Conservation (phyloP, 2,797 vertebrate genomes). For the Sorex maritimensis region DNA sequence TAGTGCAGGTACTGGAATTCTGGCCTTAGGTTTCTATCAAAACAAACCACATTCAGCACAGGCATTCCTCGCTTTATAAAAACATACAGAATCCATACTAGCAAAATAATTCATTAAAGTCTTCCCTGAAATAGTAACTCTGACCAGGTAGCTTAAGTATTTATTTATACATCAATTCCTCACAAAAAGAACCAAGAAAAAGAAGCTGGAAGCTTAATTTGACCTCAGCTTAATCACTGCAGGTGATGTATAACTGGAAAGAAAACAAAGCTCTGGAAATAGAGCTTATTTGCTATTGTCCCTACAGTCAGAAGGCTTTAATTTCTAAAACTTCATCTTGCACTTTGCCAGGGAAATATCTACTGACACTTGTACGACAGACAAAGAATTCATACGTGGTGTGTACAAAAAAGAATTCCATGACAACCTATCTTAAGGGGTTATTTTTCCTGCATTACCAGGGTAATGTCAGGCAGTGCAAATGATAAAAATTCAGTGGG, state of each 20-base stretch:
- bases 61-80: not conserved
- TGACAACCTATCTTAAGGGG: not conserved
- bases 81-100: constrained; percentile 16
- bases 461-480: constrained; percentile 53
- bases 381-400: not conserved
- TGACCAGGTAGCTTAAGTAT: not conserved
- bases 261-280: not conserved
- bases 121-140: not conserved
- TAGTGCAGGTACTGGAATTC: not conserved
- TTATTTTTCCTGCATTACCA: constrained; percentile 67
- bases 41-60: not conserved
- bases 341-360: constrained; percentile 54
- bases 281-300: constrained; percentile 40
- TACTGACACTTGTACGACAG: not conserved
- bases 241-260: constrained; percentile 41
- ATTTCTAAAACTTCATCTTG: constrained; percentile 54
- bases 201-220: not conserved
- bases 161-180: constrained; percentile 65
- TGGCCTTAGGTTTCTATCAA: not conserved
- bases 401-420: not conserved
- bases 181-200: constrained; percentile 50
- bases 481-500: constrained; percentile 71
- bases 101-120: not conserved
- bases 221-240: not conserved
- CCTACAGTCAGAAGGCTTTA: not conserved